Evolutionary conservation across 2,113 vertebrate species (phyloP).

Genomic region (Pimephales promelas): DNA sequence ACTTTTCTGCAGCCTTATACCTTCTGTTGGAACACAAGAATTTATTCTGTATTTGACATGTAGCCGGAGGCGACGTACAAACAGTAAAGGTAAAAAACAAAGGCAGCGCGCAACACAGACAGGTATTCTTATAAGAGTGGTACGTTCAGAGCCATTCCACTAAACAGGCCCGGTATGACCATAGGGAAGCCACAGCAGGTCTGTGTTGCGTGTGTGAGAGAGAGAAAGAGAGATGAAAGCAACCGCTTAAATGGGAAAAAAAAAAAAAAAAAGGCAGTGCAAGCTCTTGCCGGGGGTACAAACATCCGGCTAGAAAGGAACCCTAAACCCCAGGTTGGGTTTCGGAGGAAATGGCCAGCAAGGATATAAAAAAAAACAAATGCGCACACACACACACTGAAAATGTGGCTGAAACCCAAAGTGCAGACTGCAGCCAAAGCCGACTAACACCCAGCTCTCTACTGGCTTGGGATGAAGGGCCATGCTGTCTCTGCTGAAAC

Average conservation of each 20-base stretch:
- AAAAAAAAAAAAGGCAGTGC: conserved; percentile 22
- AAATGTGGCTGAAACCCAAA: conserved; percentile 83
- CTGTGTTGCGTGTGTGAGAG: conserved; percentile 9
- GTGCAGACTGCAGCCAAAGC: conserved; percentile 73
- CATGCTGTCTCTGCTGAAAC: conserved; percentile 75
- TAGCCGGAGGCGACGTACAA: conserved; percentile 12
- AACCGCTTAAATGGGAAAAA: conserved; percentile 41
- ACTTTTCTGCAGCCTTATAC: background rate
- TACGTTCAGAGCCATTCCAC: conserved; percentile 15
- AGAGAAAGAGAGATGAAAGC: conserved; percentile 39
- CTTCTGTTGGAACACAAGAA: background rate
- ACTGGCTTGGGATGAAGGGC: conserved; percentile 69
- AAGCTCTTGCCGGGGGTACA: conserved; percentile 64
- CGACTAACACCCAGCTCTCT: conserved; percentile 76
- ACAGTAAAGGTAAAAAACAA: conserved; percentile 30
- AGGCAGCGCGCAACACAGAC: conserved; percentile 1
- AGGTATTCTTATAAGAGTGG: conserved; percentile 21
- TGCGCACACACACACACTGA: conserved; percentile 49
- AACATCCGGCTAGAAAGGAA: conserved; percentile 79
- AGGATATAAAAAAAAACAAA: conserved; percentile 51
- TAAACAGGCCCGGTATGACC: conserved; percentile 15
- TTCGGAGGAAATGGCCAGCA: conserved; percentile 81
- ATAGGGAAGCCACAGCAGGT: conserved; percentile 24
- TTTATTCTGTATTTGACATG: conserved; percentile 13
- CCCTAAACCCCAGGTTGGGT: conserved; percentile 83